Percentiles rank a stretch among this genome's conserved stretches.
phyloP scores from a whole-genome alignment of 2,113 vertebrate genomes.

The Xyrauchen texanus region DNA sequence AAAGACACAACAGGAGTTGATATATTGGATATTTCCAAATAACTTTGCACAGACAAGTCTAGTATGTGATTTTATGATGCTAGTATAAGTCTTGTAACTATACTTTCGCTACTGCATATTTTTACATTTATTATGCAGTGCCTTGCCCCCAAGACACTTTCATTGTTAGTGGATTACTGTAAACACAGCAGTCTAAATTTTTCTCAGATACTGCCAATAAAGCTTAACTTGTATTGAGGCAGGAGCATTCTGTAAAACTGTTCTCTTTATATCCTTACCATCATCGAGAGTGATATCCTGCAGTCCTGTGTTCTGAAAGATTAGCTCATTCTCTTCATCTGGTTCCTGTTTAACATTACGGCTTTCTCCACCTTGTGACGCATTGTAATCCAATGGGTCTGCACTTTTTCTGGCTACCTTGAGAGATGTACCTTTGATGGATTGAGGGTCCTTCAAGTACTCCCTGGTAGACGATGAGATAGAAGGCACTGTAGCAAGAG shows the following conservation, averaged over 20 bases:
- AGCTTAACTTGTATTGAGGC: neutral
- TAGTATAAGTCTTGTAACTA: too few relatives aligned
- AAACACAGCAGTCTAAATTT: too few relatives aligned
- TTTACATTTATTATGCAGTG: too few relatives aligned
- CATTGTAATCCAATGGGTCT: slow-evolving; percentile 59
- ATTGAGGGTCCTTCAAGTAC: slow-evolving; percentile 59
- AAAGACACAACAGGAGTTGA: too few relatives aligned
- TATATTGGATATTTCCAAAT: too few relatives aligned
- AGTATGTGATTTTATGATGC: too few relatives aligned
- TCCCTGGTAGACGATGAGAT: slow-evolving; percentile 64
- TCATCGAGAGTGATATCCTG: slow-evolving; percentile 96
- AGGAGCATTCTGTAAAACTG: neutral
- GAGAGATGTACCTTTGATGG: slow-evolving; percentile 70
- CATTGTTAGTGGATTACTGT: too few relatives aligned
- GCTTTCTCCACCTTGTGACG: slow-evolving; percentile 68
- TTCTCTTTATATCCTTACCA: slow-evolving; percentile 74
- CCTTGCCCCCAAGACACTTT: too few relatives aligned
- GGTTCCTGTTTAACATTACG: slow-evolving; percentile 86
- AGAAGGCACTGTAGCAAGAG: slow-evolving; percentile 69
- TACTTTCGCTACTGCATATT: too few relatives aligned
- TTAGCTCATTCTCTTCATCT: slow-evolving; percentile 75
- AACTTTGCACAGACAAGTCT: too few relatives aligned
- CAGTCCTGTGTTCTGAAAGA: slow-evolving; percentile 80
- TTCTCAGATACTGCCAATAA: too few relatives aligned
- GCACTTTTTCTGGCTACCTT: slow-evolving; percentile 60